Conservation (phyloP, 2,888 invertebrate species). For the Idaea biselata region DNA sequence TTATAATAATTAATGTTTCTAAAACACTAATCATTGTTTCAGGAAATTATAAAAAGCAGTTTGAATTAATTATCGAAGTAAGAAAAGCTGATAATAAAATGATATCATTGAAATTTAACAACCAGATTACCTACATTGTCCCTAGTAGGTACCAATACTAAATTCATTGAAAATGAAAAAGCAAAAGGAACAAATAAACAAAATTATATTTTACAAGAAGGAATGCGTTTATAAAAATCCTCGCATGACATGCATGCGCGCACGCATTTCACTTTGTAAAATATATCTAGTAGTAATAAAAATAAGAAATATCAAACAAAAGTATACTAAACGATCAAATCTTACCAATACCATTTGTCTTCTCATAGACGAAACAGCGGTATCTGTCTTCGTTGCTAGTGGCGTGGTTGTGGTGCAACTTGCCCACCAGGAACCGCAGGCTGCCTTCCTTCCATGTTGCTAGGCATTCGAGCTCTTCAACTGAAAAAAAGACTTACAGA, state of each 20-base stretch:
- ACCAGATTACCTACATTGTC: neutral
- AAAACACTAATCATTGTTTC: too few relatives aligned
- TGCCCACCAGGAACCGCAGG: conserved; percentile 93
- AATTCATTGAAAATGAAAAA: neutral
- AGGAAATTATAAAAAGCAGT: too few relatives aligned
- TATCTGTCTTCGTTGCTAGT: conserved; percentile 96
- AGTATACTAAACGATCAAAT: conserved; percentile 17
- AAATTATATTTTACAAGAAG: neutral
- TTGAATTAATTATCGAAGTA: too few relatives aligned
- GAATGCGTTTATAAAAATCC: too few relatives aligned
- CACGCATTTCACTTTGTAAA: too few relatives aligned
- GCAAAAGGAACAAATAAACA: neutral
- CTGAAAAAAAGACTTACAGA: conserved; percentile 74
- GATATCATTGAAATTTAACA: too few relatives aligned
- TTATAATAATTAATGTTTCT: too few relatives aligned
- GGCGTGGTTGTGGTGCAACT: conserved; percentile 93
- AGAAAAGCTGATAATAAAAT: too few relatives aligned
- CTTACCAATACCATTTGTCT: conserved; percentile 80
- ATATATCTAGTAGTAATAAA: conserved; percentile 12
- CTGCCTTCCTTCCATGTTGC: conserved; percentile 97
- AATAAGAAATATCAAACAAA: conserved; percentile 13
- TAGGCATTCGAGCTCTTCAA: conserved; percentile 94
- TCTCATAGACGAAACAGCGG: conserved; percentile 97
- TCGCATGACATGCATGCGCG: too few relatives aligned
- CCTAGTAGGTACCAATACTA: neutral